Base-by-base conservation (phyloP, 1,140 invertebrate species). In the Achroia grisella region DNA sequence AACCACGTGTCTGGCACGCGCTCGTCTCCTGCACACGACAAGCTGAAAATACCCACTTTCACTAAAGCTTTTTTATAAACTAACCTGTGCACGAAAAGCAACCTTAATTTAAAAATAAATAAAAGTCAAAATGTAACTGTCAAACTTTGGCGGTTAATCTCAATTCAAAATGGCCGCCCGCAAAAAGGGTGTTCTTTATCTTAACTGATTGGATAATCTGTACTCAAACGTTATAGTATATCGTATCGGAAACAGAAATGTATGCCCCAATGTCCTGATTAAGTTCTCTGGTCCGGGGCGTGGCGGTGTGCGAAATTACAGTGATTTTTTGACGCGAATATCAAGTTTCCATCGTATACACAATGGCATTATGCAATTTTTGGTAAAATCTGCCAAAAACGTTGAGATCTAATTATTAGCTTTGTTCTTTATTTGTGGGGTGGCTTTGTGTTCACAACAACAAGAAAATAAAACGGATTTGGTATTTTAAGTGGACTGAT, bases 151-250 rank as follows among this genome's bases (percentile, higher is more conserved):
- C 67, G 65, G 36, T 59, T 71, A 68, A 44, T 15, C 10, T 62
- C 0, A 52, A 56, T 36, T 31, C 17, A 52, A 56, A 63, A 49
- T 56, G 35, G 46, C 35, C 43, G 9, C 12, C 34, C 31, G 55
- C 67, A 82, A 82, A 83, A 85, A 82, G 74, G 75, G 73, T 78
- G 75, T 74, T 75, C 73, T 79, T 82, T 85, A 85, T 81, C 78
- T 79, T 82, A 82, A 82, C 81, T 82, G 81, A 85, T 85, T 85
- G 78, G 81, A 79, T 85, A 85, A 85, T 85, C 81, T 85, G 73
- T 79, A 59, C 65, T 85, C 81, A 82, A 85, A 85, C 56, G 76
- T 55, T 74, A 82, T 78, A 74, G 66, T 80, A 80, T 78, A 70
- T 67, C 69, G 75, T 82, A 85, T 82, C 76, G 81, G 75, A 85